A percentile compares a stretch with the other conserved stretches of the same genome.
These are phyloP conservation scores for Tetropium fuscum DNA, from an alignment of 2,888 invertebrate genomes.

Conservation along the genomic window DNA sequence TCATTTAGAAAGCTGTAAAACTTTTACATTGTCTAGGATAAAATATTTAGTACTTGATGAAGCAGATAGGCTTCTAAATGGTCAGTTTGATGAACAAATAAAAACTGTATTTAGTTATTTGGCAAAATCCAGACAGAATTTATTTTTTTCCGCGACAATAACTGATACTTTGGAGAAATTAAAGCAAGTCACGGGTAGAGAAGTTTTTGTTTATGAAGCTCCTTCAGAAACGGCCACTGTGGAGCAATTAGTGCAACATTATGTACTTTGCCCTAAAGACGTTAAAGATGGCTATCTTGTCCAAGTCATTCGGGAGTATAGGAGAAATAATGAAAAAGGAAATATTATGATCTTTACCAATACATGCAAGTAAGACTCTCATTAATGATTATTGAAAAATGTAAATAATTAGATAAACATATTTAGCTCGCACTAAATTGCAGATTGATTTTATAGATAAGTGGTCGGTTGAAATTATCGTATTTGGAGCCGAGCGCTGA, in stretches of 20 bases:
- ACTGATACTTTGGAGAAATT: slow-evolving; percentile 83
- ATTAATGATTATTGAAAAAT: too few relatives aligned
- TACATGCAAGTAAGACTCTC: slow-evolving; percentile 89
- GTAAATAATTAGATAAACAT: too few relatives aligned
- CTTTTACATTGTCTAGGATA: slow-evolving; percentile 82
- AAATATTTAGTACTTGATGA: slow-evolving; percentile 95
- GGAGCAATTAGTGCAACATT: slow-evolving; percentile 89
- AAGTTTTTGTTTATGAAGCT: slow-evolving; percentile 76
- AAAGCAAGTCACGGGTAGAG: slow-evolving; percentile 72
- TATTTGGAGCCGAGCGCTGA: too few relatives aligned
- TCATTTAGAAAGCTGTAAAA: slow-evolving; percentile 89
- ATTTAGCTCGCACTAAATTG: too few relatives aligned
- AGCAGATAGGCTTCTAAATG: slow-evolving; percentile 88
- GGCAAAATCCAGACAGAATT: slow-evolving; percentile 84
- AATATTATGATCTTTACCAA: slow-evolving; percentile 96
- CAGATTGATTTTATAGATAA: too few relatives aligned
- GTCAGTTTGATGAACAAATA: slow-evolving; percentile 86
- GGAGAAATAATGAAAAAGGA: slow-evolving; percentile 77
- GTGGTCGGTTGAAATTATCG: too few relatives aligned
- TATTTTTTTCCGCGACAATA: slow-evolving; percentile 96
- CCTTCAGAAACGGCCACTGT: slow-evolving; percentile 84
- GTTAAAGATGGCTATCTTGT: slow-evolving; percentile 94
- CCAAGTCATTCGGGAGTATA: slow-evolving; percentile 82
- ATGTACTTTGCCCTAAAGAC: slow-evolving; percentile 90
- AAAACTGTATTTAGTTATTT: slow-evolving; percentile 82